phyloP scores from a whole-genome alignment of 2,113 vertebrate genomes.

The Nesogale talazaci region DNA sequence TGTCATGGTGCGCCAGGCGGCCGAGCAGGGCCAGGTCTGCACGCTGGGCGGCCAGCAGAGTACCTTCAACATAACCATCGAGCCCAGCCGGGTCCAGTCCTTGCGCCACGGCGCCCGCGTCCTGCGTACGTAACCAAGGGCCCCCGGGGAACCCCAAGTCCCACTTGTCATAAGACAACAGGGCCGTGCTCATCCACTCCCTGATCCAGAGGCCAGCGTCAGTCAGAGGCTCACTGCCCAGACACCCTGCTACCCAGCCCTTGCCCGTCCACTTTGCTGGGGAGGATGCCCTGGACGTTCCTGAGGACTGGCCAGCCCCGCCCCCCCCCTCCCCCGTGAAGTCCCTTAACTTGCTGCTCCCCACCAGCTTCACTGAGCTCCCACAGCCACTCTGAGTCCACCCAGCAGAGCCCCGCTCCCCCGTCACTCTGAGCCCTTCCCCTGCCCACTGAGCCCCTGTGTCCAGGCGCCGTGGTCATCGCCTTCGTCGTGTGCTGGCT shows the following conservation, averaged over 20 bases:
- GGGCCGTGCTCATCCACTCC: too few species aligned
- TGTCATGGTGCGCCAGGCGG: constrained; percentile 93
- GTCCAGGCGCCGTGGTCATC: constrained; percentile 94
- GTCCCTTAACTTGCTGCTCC: background rate
- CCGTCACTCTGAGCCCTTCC: background rate
- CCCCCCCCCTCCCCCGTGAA: background rate
- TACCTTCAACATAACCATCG: constrained; percentile 91
- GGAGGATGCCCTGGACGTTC: background rate
- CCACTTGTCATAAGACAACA: background rate
- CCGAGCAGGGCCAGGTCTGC: constrained; percentile 92
- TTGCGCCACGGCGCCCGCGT: constrained; percentile 95
- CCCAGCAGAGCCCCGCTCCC: background rate
- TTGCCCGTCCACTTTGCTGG: background rate
- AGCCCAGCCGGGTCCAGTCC: constrained; percentile 94
- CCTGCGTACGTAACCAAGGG: constrained; percentile 89
- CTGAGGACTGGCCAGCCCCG: background rate
- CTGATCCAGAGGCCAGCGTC: too few species aligned
- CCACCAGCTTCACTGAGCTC: background rate
- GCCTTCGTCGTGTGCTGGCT: constrained; percentile 98
- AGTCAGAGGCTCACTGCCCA: too few species aligned
- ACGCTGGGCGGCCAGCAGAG: constrained; percentile 89
- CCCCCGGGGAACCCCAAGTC: background rate
- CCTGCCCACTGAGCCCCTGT: background rate
- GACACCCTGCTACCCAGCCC: background rate
- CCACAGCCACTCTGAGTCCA: background rate